Evolutionary conservation across 2,113 vertebrate genomes (phyloP), one percentile per base, ranked within the genome.

Genomic region (Ursus arctos): DNA sequence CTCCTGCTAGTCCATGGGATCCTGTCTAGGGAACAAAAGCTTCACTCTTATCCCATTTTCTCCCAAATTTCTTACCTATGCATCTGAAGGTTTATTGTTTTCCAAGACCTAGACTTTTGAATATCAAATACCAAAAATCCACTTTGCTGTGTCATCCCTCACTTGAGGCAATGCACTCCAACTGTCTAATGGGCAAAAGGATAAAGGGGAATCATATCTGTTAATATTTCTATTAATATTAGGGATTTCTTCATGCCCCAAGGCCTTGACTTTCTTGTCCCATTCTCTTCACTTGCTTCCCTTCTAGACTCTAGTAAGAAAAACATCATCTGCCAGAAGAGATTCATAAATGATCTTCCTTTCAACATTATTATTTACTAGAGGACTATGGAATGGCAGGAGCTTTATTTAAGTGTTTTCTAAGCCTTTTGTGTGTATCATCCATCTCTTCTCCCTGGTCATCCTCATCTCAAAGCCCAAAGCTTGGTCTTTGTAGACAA

Each of bases 401-500:
- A 79, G 53, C 13, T 79, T 91, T 91, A 47, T 40, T 24, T 93
- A 76, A 65, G 40, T 71, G 72, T 59, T 91, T 84, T 40, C 86
- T 67, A 51, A 84, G 40, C 16, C 76, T 79, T 72, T 63, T 18
- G 0, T 28, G 9, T 84, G 28, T 4, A 21, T 59, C 26, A 59
- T 47, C 51, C 9, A 26, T 87, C 76, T 80, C 19, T 86, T 87
- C 49, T 85, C 31, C 22, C 82, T 82, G 16, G 57, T 61, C 57
- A n/a, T 87, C 21, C 36, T 96, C 47, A 63, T 36, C 36, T n/a
- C 18, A 24, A 93, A 88, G 80, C 11, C 65, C n/a, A 91, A 76
- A 51, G 13, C 53, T 81, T 81, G 77, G 33, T 71, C 24, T 92
- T 82, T 92, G 53, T 43, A 94, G 85, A 97, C 26, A 92, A 57